Percentiles rank a stretch among this genome's conserved stretches.
phyloP scores from a whole-genome alignment of 2,113 vertebrate species.

The Apistogramma diplotaenia region DNA sequence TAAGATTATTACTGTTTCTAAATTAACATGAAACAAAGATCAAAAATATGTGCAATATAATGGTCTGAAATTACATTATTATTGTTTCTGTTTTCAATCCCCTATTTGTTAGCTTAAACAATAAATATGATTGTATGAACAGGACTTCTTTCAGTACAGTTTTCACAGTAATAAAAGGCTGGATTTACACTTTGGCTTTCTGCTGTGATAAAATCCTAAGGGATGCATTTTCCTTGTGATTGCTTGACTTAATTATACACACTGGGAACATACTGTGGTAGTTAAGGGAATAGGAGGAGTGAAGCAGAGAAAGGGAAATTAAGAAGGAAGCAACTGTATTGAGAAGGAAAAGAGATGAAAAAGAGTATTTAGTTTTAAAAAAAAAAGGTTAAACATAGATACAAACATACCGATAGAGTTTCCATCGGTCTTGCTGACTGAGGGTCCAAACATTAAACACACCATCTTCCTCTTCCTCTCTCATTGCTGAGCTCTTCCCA shows the following conservation, averaged over 20 bases:
- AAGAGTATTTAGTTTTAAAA: neutral
- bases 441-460: slow-evolving; percentile 84
- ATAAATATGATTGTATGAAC: slow-evolving; percentile 4
- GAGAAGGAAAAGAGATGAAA: neutral
- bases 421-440: slow-evolving; percentile 81
- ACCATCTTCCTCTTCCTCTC: slow-evolving; percentile 70
- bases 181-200: slow-evolving; percentile 1
- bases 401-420: slow-evolving; percentile 86
- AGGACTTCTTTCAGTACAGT: neutral
- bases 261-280: slow-evolving; percentile 36
- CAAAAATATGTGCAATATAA: neutral
- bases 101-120: slow-evolving; percentile 18
- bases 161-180: neutral
- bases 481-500: slow-evolving; percentile 78
- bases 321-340: neutral
- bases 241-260: slow-evolving; percentile 51
- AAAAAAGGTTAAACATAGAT: neutral
- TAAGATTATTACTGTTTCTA: neutral
- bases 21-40: neutral
- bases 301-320: neutral
- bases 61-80: neutral
- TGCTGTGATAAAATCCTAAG: slow-evolving; percentile 34
- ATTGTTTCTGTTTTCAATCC: neutral
- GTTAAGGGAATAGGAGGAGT: neutral
- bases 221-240: slow-evolving; percentile 49